Evolutionary conservation across 1,140 invertebrate species (phyloP), one percentile per base, ranked within the genome.

Genomic region (Battus philenor): DNA sequence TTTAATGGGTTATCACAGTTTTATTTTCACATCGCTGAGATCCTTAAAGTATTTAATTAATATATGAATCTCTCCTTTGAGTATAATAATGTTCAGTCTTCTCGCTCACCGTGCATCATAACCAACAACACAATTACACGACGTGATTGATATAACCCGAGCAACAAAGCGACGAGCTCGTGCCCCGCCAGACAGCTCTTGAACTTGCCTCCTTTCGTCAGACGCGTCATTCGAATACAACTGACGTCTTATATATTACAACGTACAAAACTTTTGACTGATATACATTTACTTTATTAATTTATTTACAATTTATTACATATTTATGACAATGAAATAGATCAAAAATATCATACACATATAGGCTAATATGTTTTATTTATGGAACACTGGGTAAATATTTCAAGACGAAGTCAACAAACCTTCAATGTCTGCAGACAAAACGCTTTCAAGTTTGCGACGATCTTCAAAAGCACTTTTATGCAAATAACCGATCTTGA

Each of bases 81-180:
- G 11, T 29, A 34, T 10, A 5, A 24, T 22, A 8, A 15, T 15
- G 15, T 16, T 11, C 20, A 6, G 2, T 6, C 10, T 18, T 18
- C 15, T 33, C 32, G 15, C 24, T 11, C 24, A 29, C 13, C 26
- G 38, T 41, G 29, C 26, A 29, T 41, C 38, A 41, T 41, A 17
- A 17, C 11, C 13, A 41, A 41, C 38, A 41, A 41, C 26, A 26
- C 38, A 41, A 41, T 41, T 41, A 33, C 32, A 17, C 16, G 38
- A 8, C 26, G 38, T 41, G 38, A 41, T 41, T 41, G 38, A 41
- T 29, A 41, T 29, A 41, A 41, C 38, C 38, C 38, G 24, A 24
- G 11, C 22, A 11, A 15, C 10, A 12, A 11, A 17, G 38, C 15
- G 12, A 9, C 11, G 33, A 9, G 33, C 16, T 36, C 33, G 38